Evolutionary conservation across 92 coral and sea anemone species (phyloP), one percentile per base, ranked within the genome.

Genomic region (Siderastrea siderea): DNA sequence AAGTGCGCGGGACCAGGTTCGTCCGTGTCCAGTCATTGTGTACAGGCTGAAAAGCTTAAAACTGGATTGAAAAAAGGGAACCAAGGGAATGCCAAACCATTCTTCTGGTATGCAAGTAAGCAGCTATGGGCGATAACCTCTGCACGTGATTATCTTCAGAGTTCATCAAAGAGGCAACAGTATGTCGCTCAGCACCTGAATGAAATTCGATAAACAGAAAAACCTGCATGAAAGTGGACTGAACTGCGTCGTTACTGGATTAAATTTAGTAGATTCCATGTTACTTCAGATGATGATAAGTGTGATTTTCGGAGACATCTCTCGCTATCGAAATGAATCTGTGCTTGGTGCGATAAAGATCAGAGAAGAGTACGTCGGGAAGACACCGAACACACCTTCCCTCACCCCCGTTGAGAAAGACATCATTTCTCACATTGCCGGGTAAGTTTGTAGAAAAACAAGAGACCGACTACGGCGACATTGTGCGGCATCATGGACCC

Each of bases 361-460:
- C 17, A 57, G 71, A 12, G 81, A 87, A 6, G 68, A 70, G 59
- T 80, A 80, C 57, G 13, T 4, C 17, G 86, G 75, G 67, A 86
- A 79, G 60, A 74, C 75, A 6, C 48, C 64, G 7, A 49, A 17
- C 77, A 71, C 78, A 44, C 72, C 90, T 61, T 55, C n/a, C 19
- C 90, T 90, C 15, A 85, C 84, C 48, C n/a, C 80, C 2, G 13
- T 77, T 15, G 86, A 90, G 71, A 72, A 73, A 44, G 78, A 87
- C 51, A 61, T 90, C 3, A 77, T 90, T 8, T 80, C 78, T 12
- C 85, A 90, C 63, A 80, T 90, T 54, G 86, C 90, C 45, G 93
- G 93, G 12, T 90, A 90, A 71, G 90, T 90, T 43, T 90, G 93
- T 48, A 67, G 93, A 26, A 90, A 85, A 47, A 84, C 83, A 9